Conservation (phyloP, 1,140 invertebrate genomes). For the Orius laevigatus region DNA sequence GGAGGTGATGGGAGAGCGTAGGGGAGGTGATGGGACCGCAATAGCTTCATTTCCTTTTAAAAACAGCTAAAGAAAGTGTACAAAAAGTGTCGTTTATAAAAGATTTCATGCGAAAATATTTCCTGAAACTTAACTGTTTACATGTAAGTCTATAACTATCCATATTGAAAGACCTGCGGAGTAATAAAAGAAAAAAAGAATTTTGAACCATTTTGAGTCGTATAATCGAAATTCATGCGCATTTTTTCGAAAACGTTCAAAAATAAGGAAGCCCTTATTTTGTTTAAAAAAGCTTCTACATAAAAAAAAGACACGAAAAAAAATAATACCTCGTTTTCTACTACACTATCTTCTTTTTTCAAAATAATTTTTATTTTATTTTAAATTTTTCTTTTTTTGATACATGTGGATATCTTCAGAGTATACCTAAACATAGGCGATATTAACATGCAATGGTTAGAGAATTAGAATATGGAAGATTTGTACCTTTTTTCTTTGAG, state of each 20-base stretch:
- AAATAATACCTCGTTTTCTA: background rate
- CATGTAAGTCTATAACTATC: conserved; percentile 19
- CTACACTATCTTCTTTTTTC: background rate
- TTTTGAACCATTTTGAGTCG: background rate
- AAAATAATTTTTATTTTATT: conserved; percentile 7
- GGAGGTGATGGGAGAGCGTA: too few species aligned
- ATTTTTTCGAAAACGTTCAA: too few species aligned
- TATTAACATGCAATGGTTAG: background rate
- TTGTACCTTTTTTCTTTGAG: conserved; percentile 51
- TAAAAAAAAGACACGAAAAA: too few species aligned
- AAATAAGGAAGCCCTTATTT: too few species aligned
- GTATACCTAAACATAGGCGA: background rate
- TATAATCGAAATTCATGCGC: too few species aligned
- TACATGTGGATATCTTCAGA: conserved; percentile 6
- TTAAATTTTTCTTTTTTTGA: background rate
- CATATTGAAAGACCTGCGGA: conserved; percentile 18
- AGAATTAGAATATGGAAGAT: background rate
- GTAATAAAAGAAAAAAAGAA: background rate
- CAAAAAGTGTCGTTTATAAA: too few species aligned
- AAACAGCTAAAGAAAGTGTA: too few species aligned
- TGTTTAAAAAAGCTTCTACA: background rate
- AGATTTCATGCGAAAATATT: too few species aligned
- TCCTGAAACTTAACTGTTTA: conserved; percentile 22
- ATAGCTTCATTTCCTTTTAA: too few species aligned
- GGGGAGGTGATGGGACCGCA: too few species aligned